These are phyloP conservation scores for Forbesichthys agassizii DNA, from an alignment of 2,113 vertebrate genomes.

Conservation along the genomic window DNA sequence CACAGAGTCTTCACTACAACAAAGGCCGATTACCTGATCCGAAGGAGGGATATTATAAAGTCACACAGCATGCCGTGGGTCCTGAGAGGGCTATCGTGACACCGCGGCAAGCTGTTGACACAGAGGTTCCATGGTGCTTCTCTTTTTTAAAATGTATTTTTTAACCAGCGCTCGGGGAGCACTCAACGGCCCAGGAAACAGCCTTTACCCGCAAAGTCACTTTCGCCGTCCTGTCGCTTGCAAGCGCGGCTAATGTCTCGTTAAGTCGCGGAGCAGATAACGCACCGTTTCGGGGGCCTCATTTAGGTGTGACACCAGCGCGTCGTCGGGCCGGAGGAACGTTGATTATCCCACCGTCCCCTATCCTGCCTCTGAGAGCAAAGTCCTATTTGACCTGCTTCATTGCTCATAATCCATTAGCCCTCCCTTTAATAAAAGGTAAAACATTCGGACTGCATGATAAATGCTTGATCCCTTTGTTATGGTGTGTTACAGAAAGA, in stretches of 20 bases:
- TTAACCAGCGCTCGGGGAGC: constrained; percentile 67
- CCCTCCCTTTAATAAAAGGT: constrained; percentile 60
- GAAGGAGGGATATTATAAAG: constrained; percentile 70
- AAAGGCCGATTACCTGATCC: constrained; percentile 69
- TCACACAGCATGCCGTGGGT: constrained; percentile 56
- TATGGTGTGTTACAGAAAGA: constrained; percentile 32
- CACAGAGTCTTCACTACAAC: constrained; percentile 45
- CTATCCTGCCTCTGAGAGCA: constrained; percentile 46
- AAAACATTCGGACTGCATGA: constrained; percentile 68
- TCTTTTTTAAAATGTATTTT: constrained; percentile 8
- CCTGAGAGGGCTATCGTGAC: constrained; percentile 66
- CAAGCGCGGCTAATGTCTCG: constrained; percentile 72
- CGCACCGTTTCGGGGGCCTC: constrained; percentile 67
- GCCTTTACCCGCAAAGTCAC: constrained; percentile 74
- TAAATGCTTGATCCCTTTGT: constrained; percentile 60
- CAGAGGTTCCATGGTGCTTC: constrained; percentile 63
- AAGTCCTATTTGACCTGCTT: constrained; percentile 66
- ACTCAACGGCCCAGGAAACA: constrained; percentile 63
- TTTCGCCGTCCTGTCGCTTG: constrained; percentile 67
- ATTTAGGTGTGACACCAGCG: constrained; percentile 60
- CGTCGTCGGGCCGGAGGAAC: constrained; percentile 60
- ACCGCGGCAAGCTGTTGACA: constrained; percentile 71
- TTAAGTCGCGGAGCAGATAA: constrained; percentile 69
- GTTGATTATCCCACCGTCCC: constrained; percentile 56
- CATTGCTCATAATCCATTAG: constrained; percentile 71